Evolutionary conservation across 2,113 vertebrate species (phyloP).

Genomic region (Colossoma macropomum): DNA sequence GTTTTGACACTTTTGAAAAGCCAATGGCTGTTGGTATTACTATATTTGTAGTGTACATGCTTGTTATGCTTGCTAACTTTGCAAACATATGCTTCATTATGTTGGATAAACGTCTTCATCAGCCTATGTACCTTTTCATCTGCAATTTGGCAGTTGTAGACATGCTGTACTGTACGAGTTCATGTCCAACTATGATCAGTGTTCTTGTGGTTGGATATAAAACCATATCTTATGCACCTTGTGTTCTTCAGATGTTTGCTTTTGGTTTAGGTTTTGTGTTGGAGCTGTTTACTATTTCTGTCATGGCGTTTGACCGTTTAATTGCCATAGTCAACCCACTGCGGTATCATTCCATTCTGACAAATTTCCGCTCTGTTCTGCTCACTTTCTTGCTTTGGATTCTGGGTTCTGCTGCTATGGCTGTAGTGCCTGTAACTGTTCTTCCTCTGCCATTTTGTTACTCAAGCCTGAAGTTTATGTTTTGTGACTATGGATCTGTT

Average conservation of each 20-base stretch:
- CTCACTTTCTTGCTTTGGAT: conserved; percentile 46
- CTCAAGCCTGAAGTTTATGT: conserved; percentile 42
- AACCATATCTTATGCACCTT: conserved; percentile 51
- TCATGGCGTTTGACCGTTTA: conserved; percentile 61
- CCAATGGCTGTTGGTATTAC: conserved; percentile 42
- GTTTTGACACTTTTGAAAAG: conserved; percentile 53
- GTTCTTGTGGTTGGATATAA: conserved; percentile 49
- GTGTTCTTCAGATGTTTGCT: conserved; percentile 52
- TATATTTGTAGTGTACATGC: conserved; percentile 42
- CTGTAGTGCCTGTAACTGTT: conserved; percentile 21
- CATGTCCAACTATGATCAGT: conserved; percentile 54
- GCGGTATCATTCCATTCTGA: conserved; percentile 52
- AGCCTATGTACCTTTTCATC: conserved; percentile 64
- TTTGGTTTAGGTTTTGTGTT: conserved; percentile 41
- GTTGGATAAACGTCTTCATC: conserved; percentile 56
- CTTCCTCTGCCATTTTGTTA: conserved; percentile 50
- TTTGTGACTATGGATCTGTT: conserved; percentile 56
- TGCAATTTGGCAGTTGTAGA: conserved; percentile 63
- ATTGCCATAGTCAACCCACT: conserved; percentile 58
- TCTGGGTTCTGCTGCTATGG: conserved; percentile 22
- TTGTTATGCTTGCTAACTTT: conserved; percentile 44
- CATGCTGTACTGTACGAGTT: conserved; percentile 50
- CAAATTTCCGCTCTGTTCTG: conserved; percentile 41
- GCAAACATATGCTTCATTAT: conserved; percentile 51
- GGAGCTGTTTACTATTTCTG: conserved; percentile 59